Base-by-base conservation (phyloP, 2,113 vertebrate genomes). In the Alligator mississippiensis region DNA sequence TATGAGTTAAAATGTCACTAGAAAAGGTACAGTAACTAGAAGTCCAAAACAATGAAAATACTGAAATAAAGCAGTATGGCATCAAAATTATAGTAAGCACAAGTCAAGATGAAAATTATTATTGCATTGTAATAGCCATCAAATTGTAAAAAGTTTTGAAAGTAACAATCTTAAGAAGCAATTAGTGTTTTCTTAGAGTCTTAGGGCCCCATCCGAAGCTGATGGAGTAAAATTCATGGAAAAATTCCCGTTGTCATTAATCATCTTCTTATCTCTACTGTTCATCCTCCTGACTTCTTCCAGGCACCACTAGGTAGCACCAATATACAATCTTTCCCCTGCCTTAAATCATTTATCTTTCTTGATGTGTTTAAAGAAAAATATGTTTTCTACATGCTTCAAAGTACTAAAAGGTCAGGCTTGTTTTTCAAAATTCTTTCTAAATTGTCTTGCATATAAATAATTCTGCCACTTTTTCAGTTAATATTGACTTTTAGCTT, bases 271-370 rank as follows among this genome's bases (percentile, higher is more conserved):
- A 86, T 72, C 78, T 95, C 80, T 87, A 18, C 93, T 97, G 96
- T 93, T 94, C 75, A 27, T 89, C 38, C 79, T 90, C 82, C 84
- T 88, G 72, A 91, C 80, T 97, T 61, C 93, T 92, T 85, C 25
- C 93, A 79, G 77, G 59, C 61, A 96, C 98, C 98, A 98, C 98
- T 98, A 98, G 98, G 94, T 97, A 97, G 97, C 98, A 98, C 97
- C 95, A 95, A 97, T 84, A 96, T 93, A 95, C 97, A 90, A 90
- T 90, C 80, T 86, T 81, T 87, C 82, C 47, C 19, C 24, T 85
- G 27, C 24, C 62, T 83, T 77, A 87, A 89, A 54, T 62, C 68
- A 58, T 81, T 93, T 92, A 55, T 9, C 5, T 92, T 78, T 92
- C 72, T 90, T 92, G 61, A 86, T 88, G 92, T 94, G 88, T 15